Conservation (phyloP, 2,797 vertebrate genomes). For the Fundulus diaphanus region DNA sequence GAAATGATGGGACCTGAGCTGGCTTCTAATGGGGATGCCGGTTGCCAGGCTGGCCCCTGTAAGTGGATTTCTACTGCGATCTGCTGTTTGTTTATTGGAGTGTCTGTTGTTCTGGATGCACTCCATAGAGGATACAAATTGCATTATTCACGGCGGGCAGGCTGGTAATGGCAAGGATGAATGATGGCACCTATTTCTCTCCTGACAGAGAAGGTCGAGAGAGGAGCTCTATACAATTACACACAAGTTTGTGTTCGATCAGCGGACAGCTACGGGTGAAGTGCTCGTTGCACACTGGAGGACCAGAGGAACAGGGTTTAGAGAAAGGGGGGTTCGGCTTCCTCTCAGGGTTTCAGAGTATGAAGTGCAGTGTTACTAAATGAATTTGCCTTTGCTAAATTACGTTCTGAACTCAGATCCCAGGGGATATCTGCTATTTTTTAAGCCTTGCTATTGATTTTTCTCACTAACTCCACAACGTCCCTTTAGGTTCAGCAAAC, state of each 20-base stretch:
- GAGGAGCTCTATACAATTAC: conserved; percentile 80
- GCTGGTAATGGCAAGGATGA: conserved; percentile 83
- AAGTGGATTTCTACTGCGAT: conserved; percentile 82
- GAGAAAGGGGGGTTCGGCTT: conserved; percentile 38
- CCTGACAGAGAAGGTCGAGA: conserved; percentile 83
- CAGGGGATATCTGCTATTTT: conserved; percentile 18
- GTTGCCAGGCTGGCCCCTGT: conserved; percentile 66
- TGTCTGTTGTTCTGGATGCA: conserved; percentile 83
- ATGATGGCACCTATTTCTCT: conserved; percentile 81
- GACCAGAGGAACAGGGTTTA: conserved; percentile 38
- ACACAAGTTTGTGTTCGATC: conserved; percentile 74
- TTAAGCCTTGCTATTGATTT: conserved; percentile 39
- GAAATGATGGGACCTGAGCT: conserved; percentile 71
- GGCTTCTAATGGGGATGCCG: conserved; percentile 70
- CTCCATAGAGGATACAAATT: conserved; percentile 87
- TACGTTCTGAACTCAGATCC: conserved; percentile 44
- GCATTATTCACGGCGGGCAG: conserved; percentile 85
- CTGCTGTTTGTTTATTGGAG: conserved; percentile 82
- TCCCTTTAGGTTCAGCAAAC: conserved; percentile 42
- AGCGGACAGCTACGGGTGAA: conserved; percentile 60
- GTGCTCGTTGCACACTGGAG: conserved; percentile 32
- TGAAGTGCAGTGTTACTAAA: conserved; percentile 56
- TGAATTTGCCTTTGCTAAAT: conserved; percentile 58
- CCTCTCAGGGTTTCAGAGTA: conserved; percentile 32
- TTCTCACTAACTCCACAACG: conserved; percentile 31